Conservation (phyloP, 2,888 invertebrate species). For the Caenorhabditis doughertyi region DNA sequence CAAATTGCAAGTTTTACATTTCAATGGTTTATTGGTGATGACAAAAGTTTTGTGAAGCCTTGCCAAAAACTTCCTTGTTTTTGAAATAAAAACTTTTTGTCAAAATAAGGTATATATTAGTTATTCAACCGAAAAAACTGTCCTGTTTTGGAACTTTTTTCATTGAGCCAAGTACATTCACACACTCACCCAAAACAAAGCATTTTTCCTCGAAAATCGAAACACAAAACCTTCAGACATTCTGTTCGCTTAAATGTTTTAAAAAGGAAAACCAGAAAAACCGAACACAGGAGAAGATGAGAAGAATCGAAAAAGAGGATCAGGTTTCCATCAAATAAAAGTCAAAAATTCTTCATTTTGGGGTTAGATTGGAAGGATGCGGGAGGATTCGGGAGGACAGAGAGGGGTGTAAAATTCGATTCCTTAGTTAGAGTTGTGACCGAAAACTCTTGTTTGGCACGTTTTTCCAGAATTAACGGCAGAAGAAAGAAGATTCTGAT, state of each 20-base stretch:
- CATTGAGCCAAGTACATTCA: too few relatives aligned
- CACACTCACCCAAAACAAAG: too few relatives aligned
- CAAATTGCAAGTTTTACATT: too few relatives aligned
- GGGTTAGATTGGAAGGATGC: neutral
- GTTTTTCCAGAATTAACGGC: slow-evolving; percentile 30
- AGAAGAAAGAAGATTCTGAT: slow-evolving; percentile 3
- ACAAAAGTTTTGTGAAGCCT: too few relatives aligned
- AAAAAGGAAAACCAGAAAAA: neutral
- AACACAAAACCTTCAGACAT: neutral
- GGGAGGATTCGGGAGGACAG: neutral
- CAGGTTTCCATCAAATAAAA: slow-evolving; percentile 49
- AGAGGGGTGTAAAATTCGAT: slow-evolving; percentile 55
- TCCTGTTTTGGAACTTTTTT: too few relatives aligned
- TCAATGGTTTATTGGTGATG: too few relatives aligned
- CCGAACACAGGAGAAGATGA: slow-evolving; percentile 30
- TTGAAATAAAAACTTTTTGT: too few relatives aligned
- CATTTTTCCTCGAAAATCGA: too few relatives aligned
- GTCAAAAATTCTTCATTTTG: slow-evolving; percentile 56
- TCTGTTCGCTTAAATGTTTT: neutral
- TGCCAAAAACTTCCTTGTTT: too few relatives aligned
- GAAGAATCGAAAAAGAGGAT: slow-evolving; percentile 12
- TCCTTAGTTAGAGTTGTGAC: slow-evolving; percentile 49
- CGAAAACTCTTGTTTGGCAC: slow-evolving; percentile 48
- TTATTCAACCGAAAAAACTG: too few relatives aligned
- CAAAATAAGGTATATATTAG: too few relatives aligned